Conservation (phyloP, 2,888 invertebrate species). For the Drosophila koepferae region DNA sequence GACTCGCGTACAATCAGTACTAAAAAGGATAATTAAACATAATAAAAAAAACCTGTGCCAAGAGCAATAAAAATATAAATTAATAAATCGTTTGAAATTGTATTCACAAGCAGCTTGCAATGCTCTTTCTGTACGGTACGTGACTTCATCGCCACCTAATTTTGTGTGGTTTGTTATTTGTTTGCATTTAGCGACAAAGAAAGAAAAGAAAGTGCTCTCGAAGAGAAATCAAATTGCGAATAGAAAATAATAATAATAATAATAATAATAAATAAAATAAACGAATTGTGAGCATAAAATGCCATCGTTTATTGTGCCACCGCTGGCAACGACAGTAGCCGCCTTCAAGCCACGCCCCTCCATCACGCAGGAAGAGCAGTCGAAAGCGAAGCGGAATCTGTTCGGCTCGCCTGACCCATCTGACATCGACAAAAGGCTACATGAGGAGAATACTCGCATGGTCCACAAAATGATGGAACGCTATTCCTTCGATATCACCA, state of each 20-base stretch:
- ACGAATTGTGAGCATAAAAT: constrained; percentile 19
- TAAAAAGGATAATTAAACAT: background rate
- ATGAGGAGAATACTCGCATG: background rate
- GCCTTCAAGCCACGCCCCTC: constrained; percentile 3
- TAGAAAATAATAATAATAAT: constrained; percentile 15
- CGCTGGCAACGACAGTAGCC: constrained; percentile 6
- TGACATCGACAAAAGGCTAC: constrained; percentile 15
- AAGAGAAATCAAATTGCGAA: constrained; percentile 11
- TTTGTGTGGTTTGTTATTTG: constrained; percentile 30
- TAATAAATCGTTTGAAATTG: constrained; percentile 26
- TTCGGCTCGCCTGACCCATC: constrained; percentile 16
- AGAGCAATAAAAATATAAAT: constrained; percentile 20
- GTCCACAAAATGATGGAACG: background rate
- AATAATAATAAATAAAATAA: background rate
- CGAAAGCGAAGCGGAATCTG: constrained; percentile 30
- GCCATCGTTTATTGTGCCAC: constrained; percentile 16
- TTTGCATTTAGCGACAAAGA: constrained; percentile 28
- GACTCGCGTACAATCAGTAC: constrained; percentile 9
- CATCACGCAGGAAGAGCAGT: background rate
- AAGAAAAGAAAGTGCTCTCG: constrained; percentile 44
- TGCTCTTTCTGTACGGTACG: constrained; percentile 54
- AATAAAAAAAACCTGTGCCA: constrained; percentile 19
- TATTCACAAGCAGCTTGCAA: constrained; percentile 50
- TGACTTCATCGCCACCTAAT: constrained; percentile 48
- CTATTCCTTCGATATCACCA: constrained; percentile 11